Percentiles rank a stretch among this genome's conserved stretches.
phyloP scores from a whole-genome alignment of 2,888 invertebrate genomes.

The Troides helena region DNA sequence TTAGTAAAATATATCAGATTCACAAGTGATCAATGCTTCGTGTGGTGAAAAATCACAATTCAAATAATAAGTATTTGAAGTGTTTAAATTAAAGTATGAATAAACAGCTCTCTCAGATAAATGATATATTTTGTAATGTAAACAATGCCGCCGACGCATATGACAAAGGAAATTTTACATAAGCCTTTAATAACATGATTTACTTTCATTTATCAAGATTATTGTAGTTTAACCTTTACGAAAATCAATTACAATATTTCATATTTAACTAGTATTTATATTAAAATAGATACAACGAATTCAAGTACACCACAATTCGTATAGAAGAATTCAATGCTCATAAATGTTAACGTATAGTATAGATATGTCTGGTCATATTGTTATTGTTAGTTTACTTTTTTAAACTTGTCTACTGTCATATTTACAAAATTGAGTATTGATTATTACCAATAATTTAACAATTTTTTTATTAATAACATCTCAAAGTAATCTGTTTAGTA shows the following conservation, averaged over 20 bases:
- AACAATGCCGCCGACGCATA: constrained; percentile 9
- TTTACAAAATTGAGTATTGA: no score
- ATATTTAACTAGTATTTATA: background rate
- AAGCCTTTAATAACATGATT: constrained; percentile 3
- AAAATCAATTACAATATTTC: background rate
- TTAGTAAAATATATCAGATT: no score
- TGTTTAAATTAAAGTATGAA: background rate
- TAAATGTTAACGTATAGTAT: no score
- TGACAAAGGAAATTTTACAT: constrained; percentile 5
- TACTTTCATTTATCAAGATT: background rate
- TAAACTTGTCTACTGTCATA: no score
- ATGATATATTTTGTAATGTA: constrained; percentile 1
- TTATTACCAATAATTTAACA: no score
- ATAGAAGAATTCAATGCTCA: no score
- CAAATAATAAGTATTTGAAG: background rate
- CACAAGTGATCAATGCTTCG: background rate
- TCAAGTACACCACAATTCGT: no score
- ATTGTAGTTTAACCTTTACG: background rate
- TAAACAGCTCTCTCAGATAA: background rate
- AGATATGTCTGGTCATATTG: no score
- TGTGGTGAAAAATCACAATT: background rate
- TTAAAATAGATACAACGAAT: no score
- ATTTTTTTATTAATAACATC: no score
- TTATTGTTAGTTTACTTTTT: no score
- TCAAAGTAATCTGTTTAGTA: no score